Percentiles rank a stretch among this genome's conserved stretches.
These are phyloP conservation scores for Tapera naevia DNA, from an alignment of 2,797 vertebrate species.

Conservation along the genomic window DNA sequence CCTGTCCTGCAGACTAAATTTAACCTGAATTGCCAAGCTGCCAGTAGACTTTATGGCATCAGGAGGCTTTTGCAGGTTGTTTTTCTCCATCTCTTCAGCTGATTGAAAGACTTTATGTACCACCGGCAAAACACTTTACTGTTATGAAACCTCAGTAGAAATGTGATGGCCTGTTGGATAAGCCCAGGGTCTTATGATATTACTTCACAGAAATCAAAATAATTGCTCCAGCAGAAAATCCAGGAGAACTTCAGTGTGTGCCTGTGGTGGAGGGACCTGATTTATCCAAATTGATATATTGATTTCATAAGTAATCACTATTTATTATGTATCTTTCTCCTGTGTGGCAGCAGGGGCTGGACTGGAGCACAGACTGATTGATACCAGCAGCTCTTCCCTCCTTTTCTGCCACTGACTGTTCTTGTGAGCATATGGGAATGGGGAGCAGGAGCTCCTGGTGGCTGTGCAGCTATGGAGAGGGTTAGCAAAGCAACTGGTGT, in stretches of 20 bases:
- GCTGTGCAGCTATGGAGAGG: not conserved
- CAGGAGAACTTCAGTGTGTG: not conserved
- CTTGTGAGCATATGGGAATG: accelerated
- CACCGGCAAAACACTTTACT: not conserved
- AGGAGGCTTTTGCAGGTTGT: conserved; percentile 22
- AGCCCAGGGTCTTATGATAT: not conserved
- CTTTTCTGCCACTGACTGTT: not conserved
- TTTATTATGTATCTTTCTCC: not conserved
- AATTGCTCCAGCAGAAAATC: not conserved
- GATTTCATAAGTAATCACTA: no score
- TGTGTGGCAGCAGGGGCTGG: not conserved
- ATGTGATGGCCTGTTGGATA: not conserved
- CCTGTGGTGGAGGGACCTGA: not conserved
- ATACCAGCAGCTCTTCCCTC: not conserved
- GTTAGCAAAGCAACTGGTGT: not conserved
- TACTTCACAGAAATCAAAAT: not conserved
- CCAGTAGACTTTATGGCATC: conserved; percentile 20
- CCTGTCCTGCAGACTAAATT: conserved; percentile 25
- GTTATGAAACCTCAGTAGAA: not conserved
- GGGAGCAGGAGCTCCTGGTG: not conserved
- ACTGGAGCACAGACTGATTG: not conserved
- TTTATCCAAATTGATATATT: not conserved
- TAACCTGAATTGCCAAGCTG: not conserved
- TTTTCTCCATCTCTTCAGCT: conserved; percentile 14
- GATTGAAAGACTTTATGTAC: not conserved